These are phyloP conservation scores for Chrysopa pallens DNA, from an alignment of 1,140 invertebrate genomes.

Conservation along the genomic window DNA sequence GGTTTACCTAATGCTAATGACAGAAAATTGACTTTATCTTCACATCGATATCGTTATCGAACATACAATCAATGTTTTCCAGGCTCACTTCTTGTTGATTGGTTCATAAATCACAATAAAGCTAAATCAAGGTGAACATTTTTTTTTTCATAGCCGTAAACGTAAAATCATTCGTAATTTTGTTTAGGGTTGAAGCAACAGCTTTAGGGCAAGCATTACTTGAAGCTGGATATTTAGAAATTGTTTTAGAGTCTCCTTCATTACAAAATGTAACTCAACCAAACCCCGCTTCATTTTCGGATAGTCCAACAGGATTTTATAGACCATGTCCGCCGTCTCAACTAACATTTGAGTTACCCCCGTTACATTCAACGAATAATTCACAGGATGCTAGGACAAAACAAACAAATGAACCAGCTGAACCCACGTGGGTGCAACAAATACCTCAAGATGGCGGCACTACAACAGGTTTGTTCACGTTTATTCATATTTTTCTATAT, in stretches of 20 bases:
- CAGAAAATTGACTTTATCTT: slow-evolving; percentile 43
- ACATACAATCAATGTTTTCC: slow-evolving; percentile 48
- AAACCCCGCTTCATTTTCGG: slow-evolving; percentile 20
- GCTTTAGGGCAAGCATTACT: slow-evolving; percentile 66
- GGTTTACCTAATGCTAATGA: slow-evolving; percentile 43
- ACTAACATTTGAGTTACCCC: slow-evolving; percentile 9
- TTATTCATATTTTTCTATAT: slow-evolving; percentile 2
- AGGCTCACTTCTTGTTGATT: slow-evolving; percentile 57
- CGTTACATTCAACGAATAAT: slow-evolving; percentile 8
- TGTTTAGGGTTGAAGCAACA: slow-evolving; percentile 50
- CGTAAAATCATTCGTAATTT: neutral
- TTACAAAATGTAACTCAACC: neutral
- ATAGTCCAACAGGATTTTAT: slow-evolving; percentile 36
- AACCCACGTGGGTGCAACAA: slow-evolving; percentile 53
- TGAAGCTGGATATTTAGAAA: slow-evolving; percentile 59
- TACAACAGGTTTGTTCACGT: slow-evolving; percentile 24
- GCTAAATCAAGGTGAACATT: slow-evolving; percentile 25
- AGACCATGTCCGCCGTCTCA: slow-evolving; percentile 21
- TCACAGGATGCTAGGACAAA: slow-evolving; percentile 15
- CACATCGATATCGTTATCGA: slow-evolving; percentile 42
- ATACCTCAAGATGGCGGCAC: slow-evolving; percentile 37
- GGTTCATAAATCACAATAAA: slow-evolving; percentile 54
- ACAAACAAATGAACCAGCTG: slow-evolving; percentile 26
- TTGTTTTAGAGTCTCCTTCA: slow-evolving; percentile 27
- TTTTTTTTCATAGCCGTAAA: too few relatives aligned